Evolutionary conservation across 2,113 vertebrate species (phyloP).

Genomic region (Stictonetta naevosa): DNA sequence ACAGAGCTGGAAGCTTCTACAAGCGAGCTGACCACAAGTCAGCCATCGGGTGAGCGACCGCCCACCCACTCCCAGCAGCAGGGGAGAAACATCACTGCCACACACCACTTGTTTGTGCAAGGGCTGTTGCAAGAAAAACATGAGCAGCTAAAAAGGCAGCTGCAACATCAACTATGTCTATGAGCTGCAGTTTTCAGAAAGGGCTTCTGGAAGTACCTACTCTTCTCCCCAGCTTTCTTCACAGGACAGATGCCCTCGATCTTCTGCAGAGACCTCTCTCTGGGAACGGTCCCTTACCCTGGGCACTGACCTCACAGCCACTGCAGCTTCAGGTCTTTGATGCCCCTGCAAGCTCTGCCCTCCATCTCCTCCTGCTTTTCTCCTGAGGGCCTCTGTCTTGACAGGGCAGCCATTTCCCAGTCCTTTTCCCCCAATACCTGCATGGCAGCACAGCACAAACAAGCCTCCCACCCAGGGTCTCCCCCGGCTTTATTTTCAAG

Average conservation of each 20-base stretch:
- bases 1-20: neutral
- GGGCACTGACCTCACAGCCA: neutral
- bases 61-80: neutral
- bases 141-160: neutral
- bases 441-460: neutral
- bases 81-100: neutral
- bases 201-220: neutral
- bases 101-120: neutral
- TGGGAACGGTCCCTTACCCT: neutral
- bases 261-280: neutral
- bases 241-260: accelerated
- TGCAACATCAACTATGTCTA: accelerated
- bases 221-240: neutral
- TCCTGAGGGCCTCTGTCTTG: accelerated
- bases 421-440: neutral
- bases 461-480: neutral
- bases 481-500: neutral
- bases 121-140: accelerated
- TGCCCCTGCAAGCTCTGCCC: neutral
- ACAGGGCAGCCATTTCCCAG: accelerated
- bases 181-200: neutral
- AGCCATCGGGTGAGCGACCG: neutral
- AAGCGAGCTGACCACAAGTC: neutral
- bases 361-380: neutral
- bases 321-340: neutral